Base-by-base conservation (phyloP, 2,797 vertebrate genomes). In the Todus mexicanus region DNA sequence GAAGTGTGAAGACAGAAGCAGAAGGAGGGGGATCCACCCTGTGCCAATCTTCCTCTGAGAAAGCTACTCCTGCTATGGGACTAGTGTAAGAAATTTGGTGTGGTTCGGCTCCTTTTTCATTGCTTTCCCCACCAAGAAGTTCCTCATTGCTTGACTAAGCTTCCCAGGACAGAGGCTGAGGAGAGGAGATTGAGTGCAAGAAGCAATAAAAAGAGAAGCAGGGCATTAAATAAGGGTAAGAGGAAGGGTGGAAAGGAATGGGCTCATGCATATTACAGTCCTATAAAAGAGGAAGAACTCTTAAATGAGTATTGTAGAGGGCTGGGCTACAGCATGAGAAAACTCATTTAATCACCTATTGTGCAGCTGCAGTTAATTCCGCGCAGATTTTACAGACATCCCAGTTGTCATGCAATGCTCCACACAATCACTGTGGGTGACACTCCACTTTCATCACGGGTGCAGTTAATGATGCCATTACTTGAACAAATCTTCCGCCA, bases 321-420 rank as follows among this genome's bases (percentile, higher is more conserved):
- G 61, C 94, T 91, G 92, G 69, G 80, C 81, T 84, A 86, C 69
- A 65, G 93, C 97, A 96, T 95, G 92, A 96, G 96, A 93, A 95
- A 93, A 69, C 73, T 27, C 7, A 45, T 90, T 94, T 87, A 91
- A 95, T 95, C 89, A 94, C 89, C 89, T 96, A 90, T 95, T 93
- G 77, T 94, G 89, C 96, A 97, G 96, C 96, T 97, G 97, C 53
- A 94, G 95, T 95, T 96, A 87, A 97, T 97, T 96, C 94, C 73
- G 88, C 73, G 66, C 73, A 76, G 92, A 95, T 94, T 96, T 97
- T 94, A 96, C 94, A 95, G 95, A 95, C 95, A 96, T 87, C 84
- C 82, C 75, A 83, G 94, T 94, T 96, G 94, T 96, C 95, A 78
- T 94, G 88, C 92, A 94, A 93, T 59, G 74, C 85, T 94, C 96